These are phyloP conservation scores for Cordilura impudica DNA, from an alignment of 2,888 invertebrate species.

Conservation along the genomic window DNA sequence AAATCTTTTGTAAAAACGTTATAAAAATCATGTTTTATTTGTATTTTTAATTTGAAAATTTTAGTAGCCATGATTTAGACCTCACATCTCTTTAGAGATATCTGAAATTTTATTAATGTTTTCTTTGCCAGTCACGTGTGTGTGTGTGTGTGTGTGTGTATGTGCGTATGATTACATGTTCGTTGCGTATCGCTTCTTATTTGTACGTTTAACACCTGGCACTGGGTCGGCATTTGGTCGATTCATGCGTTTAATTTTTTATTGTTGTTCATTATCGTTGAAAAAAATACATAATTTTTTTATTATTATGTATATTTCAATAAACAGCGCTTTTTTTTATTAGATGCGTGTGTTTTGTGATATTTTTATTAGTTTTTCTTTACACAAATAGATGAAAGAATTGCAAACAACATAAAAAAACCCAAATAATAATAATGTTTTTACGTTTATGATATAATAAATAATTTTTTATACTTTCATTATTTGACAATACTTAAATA, in stretches of 20 bases:
- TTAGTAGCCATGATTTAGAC: not conserved
- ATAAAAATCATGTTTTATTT: conserved; percentile 38
- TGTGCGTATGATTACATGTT: not conserved
- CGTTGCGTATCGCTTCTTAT: not conserved
- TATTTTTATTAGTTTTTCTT: not conserved
- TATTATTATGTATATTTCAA: not conserved
- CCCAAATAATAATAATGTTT: not conserved
- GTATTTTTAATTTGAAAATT: conserved; percentile 4
- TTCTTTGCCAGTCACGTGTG: conserved; percentile 35
- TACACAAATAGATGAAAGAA: conserved; percentile 1
- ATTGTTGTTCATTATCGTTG: conserved; percentile 1
- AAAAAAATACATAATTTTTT: not conserved
- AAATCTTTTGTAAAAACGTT: conserved; percentile 50
- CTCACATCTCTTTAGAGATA: conserved; percentile 23
- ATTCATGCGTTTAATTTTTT: conserved; percentile 35
- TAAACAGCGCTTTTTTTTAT: not conserved
- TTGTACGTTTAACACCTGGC: conserved; percentile 39
- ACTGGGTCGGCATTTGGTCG: not conserved
- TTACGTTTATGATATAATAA: not conserved
- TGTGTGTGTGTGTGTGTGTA: not conserved
- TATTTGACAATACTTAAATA: not conserved
- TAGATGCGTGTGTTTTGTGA: not conserved
- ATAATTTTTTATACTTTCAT: not conserved
- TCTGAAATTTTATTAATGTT: not conserved
- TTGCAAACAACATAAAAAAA: not conserved